Evolutionary conservation across 2,113 vertebrate genomes (phyloP), one percentile per base, ranked within the genome.

Genomic region (Lepisosteus osseus): DNA sequence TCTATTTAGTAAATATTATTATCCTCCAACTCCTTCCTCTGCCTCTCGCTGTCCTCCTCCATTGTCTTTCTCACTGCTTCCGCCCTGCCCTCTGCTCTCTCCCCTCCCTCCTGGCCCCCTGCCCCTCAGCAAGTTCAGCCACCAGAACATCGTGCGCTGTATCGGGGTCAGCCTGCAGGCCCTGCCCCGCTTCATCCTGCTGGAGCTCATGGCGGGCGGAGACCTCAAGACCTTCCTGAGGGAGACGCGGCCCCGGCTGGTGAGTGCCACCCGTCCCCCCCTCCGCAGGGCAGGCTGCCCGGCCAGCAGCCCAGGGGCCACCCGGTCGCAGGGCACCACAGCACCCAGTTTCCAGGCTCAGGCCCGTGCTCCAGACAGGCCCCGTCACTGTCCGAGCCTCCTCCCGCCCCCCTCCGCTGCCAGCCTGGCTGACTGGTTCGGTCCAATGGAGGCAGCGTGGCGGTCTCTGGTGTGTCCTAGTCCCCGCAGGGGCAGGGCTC

Each of bases 121-220:
- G 71, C 44, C 12, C 54, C 84, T 69, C 91, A 99, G 97, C 86
- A 99, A 99, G 84, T 99, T 99, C 92, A 98, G 93, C 89, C 97
- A 99, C 86, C 97, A 99, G 91, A 99, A 99, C 82, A 99, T 99
- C 0, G 97, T 99, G 75, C 92, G 95, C 12, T 99, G 97, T 2
- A 93, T 99, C 0, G 97, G 97, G 2, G 97, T 99, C 80, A 98
- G 97, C 72, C 89, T 99, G 73, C 96, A 99, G 80, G 94, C 95
- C 1, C 88, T 99, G 82, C 97, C 97, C 45, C 91, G 95, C 42
- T 99, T 99, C 76, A 99, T 99, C 82, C 90, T 99, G 76, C 89
- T 99, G 74, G 97, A 99, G 81, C 93, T 99, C 55, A 99, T 99
- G 97, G 87, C 97, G 0, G 97, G 97, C 41, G 97, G 97, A 74